These are phyloP conservation scores for Pipra filicauda DNA, from an alignment of 2,113 vertebrate genomes.

Conservation along the genomic window DNA sequence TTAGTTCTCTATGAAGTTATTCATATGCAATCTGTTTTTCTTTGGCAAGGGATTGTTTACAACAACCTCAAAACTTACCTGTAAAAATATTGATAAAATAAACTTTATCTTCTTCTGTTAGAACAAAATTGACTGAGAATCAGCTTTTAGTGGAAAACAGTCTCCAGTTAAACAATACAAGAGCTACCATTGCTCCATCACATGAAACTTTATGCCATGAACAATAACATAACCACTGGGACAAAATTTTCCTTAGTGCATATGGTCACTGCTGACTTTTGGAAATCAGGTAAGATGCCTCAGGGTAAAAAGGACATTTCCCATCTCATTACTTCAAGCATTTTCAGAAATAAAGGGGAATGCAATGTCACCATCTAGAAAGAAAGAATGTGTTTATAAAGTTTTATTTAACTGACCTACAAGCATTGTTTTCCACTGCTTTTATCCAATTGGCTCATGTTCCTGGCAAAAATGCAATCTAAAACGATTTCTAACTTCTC, in stretches of 20 bases:
- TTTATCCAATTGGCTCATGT: background rate
- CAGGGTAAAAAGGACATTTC: background rate
- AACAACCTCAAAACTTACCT: background rate
- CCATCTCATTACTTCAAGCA: background rate
- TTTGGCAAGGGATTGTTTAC: background rate
- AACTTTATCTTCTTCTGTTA: background rate
- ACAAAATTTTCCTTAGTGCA: background rate
- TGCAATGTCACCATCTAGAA: background rate
- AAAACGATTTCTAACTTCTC: background rate
- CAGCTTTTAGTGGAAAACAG: background rate
- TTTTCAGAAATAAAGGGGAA: background rate
- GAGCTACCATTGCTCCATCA: background rate
- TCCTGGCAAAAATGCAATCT: background rate
- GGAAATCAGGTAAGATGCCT: background rate
- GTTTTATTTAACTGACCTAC: background rate
- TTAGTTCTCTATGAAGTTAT: background rate
- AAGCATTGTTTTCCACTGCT: background rate
- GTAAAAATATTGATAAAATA: background rate
- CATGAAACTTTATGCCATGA: background rate
- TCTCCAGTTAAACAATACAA: background rate
- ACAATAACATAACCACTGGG: background rate
- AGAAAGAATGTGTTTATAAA: background rate
- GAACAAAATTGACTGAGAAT: background rate
- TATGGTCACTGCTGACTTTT: background rate
- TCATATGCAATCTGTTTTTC: background rate